Base-by-base conservation (phyloP, 1,140 invertebrate genomes). In the Nasonia giraulti region DNA sequence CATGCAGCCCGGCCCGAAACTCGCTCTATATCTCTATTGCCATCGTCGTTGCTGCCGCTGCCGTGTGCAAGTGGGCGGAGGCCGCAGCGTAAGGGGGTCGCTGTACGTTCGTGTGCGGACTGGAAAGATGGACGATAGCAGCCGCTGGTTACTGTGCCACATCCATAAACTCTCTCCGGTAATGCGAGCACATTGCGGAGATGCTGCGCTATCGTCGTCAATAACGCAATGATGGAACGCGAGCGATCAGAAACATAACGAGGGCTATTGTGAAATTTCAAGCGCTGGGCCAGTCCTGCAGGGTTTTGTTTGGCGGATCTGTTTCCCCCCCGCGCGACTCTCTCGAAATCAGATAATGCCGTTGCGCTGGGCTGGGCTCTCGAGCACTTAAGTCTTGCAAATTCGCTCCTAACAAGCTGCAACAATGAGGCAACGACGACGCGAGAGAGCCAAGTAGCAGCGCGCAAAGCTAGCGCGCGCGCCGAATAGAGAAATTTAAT, bases 401-500 rank as follows among this genome's bases (percentile, higher is more conserved):
- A 80, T 69, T 80, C 78, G 44, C 62, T 68, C 44, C 33, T 69
- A 80, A 80, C 78, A 69, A 80, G 78, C 62, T 80, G 69, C 55
- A 47, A 69, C 78, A 69, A 69, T 80, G 31, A 79, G 55, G 62
- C 50, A 86, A 80, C 85, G 84, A 87, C 85, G 85, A 86, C 66
- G 27, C 68, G 31, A 71, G 23, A 12, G 23, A 27, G 27, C 10
- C 17, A 5, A n/a, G 55, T 62, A 37, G 17, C 17, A 62, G 55
- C 20, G 55, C n/a, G 20, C 5, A 62, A 55, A n/a, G 20, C 55
- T n/a, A 4, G 14, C 1, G 47, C 47, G 55, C 17, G 20, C 55
- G 12, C 23, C 27, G 17, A 23, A n/a, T 37, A 73, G 73, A 87
- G 87, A 89, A 89, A 90, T 90, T 90, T 90, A 89, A 90, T 90